Evolutionary conservation across 30 jellyfish, hydroid and myxozoan genomes (phyloP), one percentile per base, ranked within the genome.

Genomic region (Hydractinia symbiolongicarpus): DNA sequence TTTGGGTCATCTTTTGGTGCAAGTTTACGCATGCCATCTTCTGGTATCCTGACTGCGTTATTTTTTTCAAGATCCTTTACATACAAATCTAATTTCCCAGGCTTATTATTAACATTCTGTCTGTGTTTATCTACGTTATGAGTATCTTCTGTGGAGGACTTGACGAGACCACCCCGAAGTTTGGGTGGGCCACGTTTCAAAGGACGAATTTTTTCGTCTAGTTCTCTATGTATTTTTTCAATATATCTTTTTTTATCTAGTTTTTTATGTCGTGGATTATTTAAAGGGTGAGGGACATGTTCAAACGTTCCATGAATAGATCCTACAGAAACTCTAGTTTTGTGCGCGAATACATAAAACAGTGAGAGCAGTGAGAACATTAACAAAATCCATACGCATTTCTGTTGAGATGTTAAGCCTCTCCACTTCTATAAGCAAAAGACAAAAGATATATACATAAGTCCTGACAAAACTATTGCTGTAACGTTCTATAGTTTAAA

Each of bases 151-250:
- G 54, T 77, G 51, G 51, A 10, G 61, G 81, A 72, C 60, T 72
- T 53, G n/a, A 13, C 19, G 21, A 30, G 44, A 30, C 44, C 44
- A 30, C 44, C 44, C 44, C 44, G 44, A 52, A 83, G 73, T 54
- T 69, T 89, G 6, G 97, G 97, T 21, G 97, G 95, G 8, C 97
- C 95, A n/a, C 89, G 82, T 72, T 89, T 84, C 5, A 77, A 9
- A 5, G 85, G 85, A 20, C 81, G 81, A 11, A 77, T 52, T 77
- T 54, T 77, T 44, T 55, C 11, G 60, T 77, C 81, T 17, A 77
- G 85, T 61, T 77, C 85, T 77, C 50, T 61, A 61, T 77, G 76
- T 52, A 54, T 77, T 54, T 54, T 21, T 10, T 77, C 80, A 9
- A 77, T 55, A 19, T 54, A 77, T 55, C 60, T 77, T 54, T 77